Base-by-base conservation (phyloP, 2,797 vertebrate genomes). In the Sebastes aleutianus region DNA sequence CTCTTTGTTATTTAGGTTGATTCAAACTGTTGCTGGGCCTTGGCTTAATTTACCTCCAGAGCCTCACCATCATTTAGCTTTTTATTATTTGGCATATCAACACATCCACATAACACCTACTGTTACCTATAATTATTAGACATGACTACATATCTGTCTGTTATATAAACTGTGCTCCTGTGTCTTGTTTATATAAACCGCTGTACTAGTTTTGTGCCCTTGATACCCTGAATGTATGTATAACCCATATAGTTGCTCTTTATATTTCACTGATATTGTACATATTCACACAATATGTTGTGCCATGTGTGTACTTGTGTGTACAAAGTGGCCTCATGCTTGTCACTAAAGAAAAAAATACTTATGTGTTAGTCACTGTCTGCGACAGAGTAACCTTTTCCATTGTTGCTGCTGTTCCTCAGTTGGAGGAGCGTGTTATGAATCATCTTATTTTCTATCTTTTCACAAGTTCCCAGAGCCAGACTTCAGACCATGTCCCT, bases 381-480 rank as follows among this genome's bases (percentile, higher is more conserved):
- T 68, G 20, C 39, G 47, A 16, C 31, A 26, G n/a, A 71, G 26
- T 70, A 61, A 79, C 53, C 59, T 69, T 62, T 76, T 62, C 27
- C 22, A 27, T 68, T 82, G 67, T 64, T 50, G 62, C 39, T 26
- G 70, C 68, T 63, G 36, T 47, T 56, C 43, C 36, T 80, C 70
- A 29, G 65, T 70, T 80, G 12, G 68, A 58, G 67, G 72, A 89
- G 70, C 80, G 76, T 74, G 6, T 59, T 73, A 61, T 86, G 82
- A 92, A 84, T 88, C 84, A 85, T 87, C 43, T 34, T 53, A 69
- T 84, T 91, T 86, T 69, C 66, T 70, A 22, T 73, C 67, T 74
- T 63, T 87, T 43, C 59, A 43, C 70, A 62, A 70, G 59, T 79
- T 78, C 59, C 63, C 27, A 6, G 16, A 78, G 67, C 54, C 57